Percentiles rank a stretch among this genome's conserved stretches.
Evolutionary conservation across 2,888 invertebrate species (phyloP).

Genomic region (Eremobia ochroleuca): DNA sequence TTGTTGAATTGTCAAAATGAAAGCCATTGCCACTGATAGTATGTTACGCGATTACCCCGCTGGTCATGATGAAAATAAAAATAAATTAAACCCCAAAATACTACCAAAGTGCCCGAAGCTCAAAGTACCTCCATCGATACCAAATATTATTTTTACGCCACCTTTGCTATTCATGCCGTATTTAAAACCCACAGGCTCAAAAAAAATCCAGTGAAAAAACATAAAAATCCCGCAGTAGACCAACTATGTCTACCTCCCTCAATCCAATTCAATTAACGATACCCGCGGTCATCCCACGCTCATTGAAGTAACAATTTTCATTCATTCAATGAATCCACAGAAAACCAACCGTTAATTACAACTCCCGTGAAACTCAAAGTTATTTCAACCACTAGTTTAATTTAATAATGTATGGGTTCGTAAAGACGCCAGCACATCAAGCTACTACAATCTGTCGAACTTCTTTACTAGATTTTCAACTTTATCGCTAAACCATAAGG

Average conservation of each 20-base stretch:
- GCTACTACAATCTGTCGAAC: too few relatives aligned
- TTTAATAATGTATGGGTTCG: slow-evolving; percentile 1
- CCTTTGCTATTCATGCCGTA: neutral
- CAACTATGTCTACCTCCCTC: neutral
- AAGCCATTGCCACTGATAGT: too few relatives aligned
- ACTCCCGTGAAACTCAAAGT: slow-evolving; percentile 30
- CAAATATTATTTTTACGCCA: neutral
- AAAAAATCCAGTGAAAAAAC: neutral
- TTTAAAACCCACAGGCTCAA: neutral
- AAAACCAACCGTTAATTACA: slow-evolving; percentile 43
- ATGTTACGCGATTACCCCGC: too few relatives aligned
- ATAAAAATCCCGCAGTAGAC: neutral
- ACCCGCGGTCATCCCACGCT: slow-evolving; percentile 34
- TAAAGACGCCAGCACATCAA: too few relatives aligned
- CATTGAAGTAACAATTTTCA: slow-evolving; percentile 38
- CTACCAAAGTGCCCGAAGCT: neutral
- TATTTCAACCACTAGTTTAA: slow-evolving; percentile 2
- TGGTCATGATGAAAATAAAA: neutral
- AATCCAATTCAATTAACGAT: slow-evolving; percentile 38
- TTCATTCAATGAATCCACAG: slow-evolving; percentile 35
- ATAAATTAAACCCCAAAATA: neutral
- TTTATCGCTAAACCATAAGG: too few relatives aligned
- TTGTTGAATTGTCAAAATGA: too few relatives aligned
- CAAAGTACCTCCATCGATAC: neutral
- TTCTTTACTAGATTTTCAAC: too few relatives aligned